These are phyloP conservation scores for Cyanocitta stelleri DNA, from an alignment of 2,113 vertebrate genomes.

Conservation along the genomic window DNA sequence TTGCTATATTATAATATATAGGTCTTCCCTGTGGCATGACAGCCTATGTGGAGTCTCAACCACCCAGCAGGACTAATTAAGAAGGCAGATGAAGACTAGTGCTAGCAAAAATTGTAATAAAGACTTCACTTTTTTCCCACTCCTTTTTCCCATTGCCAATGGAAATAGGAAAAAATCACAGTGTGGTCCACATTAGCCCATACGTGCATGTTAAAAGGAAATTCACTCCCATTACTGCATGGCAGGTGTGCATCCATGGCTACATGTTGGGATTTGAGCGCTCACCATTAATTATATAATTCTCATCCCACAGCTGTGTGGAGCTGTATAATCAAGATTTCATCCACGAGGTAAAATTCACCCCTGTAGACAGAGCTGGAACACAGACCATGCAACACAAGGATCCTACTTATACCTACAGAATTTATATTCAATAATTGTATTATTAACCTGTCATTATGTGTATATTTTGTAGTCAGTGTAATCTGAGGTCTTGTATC, in stretches of 20 bases:
- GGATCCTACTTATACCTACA: not conserved
- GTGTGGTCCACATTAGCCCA: conserved; percentile 15
- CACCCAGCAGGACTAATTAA: conserved; percentile 51
- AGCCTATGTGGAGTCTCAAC: not conserved
- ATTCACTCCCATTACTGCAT: conserved; percentile 20
- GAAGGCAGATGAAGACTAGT: conserved; percentile 3
- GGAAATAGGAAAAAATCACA: not conserved
- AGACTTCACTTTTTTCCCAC: not conserved
- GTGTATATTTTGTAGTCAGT: not conserved
- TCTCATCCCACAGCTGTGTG: not conserved
- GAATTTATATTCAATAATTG: not conserved
- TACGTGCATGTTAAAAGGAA: conserved; percentile 22
- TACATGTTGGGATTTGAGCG: not conserved
- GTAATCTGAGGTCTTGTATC: not conserved
- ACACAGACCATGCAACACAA: not conserved
- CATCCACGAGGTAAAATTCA: not conserved
- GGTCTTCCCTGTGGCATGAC: not conserved
- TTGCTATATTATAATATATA: conserved; percentile 25
- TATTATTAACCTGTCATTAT: not conserved
- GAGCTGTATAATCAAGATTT: not conserved
- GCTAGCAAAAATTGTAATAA: not conserved
- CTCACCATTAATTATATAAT: not conserved
- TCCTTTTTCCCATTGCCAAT: not conserved
- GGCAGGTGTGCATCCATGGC: not conserved
- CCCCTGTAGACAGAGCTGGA: not conserved